phyloP scores from a whole-genome alignment of 2,888 invertebrate species.

The Steinernema carpocapsae region DNA sequence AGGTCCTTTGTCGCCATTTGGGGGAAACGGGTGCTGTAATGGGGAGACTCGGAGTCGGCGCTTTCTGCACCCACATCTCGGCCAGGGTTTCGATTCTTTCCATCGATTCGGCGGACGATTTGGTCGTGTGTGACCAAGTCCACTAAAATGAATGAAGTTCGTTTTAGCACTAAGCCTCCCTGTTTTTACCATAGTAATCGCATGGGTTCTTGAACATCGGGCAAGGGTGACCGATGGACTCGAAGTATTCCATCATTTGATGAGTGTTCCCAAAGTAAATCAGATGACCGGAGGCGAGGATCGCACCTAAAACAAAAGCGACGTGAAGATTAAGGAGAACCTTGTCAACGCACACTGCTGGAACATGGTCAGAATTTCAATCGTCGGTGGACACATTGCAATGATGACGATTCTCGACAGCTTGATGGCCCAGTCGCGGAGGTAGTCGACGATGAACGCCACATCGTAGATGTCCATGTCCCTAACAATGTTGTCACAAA shows the following conservation, averaged over 20 bases:
- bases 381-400: constrained; percentile 90
- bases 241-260: constrained; percentile 88
- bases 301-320: constrained; percentile 73
- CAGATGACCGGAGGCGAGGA: constrained; percentile 86
- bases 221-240: constrained; percentile 87
- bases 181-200: constrained; percentile 79
- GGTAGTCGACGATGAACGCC: constrained; percentile 89
- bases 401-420: constrained; percentile 82
- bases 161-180: background rate
- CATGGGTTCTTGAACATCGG: constrained; percentile 95
- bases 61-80: constrained; percentile 74
- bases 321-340: background rate
- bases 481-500: constrained; percentile 85
- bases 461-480: constrained; percentile 94
- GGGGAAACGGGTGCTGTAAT: constrained; percentile 42
- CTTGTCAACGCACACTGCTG: constrained; percentile 73
- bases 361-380: constrained; percentile 92
- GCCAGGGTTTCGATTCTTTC: constrained; percentile 88
- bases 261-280: constrained; percentile 88
- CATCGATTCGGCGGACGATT: constrained; percentile 91
- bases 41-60: constrained; percentile 28
- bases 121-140: constrained; percentile 91
- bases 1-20: constrained; percentile 37
- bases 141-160: constrained; percentile 74
- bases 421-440: constrained; percentile 82